A percentile compares a stretch with the other conserved stretches of the same genome.
Evolutionary conservation across 2,888 invertebrate genomes (phyloP).

Genomic region (Hypena proboscidalis): DNA sequence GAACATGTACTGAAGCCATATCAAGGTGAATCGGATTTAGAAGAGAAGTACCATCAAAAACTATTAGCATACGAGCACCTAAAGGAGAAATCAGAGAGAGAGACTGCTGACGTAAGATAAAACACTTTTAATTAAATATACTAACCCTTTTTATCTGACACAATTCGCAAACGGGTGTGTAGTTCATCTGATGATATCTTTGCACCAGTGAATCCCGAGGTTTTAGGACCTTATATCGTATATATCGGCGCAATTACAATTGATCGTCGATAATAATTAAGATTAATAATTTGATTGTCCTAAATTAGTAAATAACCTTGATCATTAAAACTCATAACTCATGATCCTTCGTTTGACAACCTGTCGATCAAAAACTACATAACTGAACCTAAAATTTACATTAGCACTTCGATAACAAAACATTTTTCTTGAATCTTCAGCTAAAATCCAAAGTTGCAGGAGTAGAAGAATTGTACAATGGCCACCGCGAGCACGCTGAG

Average conservation of each 20-base stretch:
- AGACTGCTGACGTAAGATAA: constrained; percentile 64
- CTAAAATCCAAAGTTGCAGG: constrained; percentile 64
- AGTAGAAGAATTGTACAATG: constrained; percentile 56
- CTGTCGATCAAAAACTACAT: no score
- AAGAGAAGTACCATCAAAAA: constrained; percentile 75
- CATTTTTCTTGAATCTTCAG: constrained; percentile 42
- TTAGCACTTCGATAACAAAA: neutral
- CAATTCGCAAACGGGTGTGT: no score
- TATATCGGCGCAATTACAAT: no score
- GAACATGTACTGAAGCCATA: constrained; percentile 75
- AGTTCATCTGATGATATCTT: no score
- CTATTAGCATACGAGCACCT: constrained; percentile 66
- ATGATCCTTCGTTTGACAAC: no score
- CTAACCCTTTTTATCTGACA: neutral
- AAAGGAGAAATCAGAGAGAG: constrained; percentile 68
- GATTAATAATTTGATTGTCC: no score
- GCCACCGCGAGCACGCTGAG: constrained; percentile 57
- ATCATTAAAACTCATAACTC: no score
- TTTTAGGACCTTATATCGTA: no score
- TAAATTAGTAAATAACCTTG: no score
- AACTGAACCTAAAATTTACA: no score
- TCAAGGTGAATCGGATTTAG: constrained; percentile 67
- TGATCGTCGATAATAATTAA: no score
- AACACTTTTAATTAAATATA: neutral
- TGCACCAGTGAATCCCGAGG: no score